Evolutionary conservation across 2,888 invertebrate species (phyloP), one percentile per base, ranked within the genome.

Genomic region (Andrena dorsata): DNA sequence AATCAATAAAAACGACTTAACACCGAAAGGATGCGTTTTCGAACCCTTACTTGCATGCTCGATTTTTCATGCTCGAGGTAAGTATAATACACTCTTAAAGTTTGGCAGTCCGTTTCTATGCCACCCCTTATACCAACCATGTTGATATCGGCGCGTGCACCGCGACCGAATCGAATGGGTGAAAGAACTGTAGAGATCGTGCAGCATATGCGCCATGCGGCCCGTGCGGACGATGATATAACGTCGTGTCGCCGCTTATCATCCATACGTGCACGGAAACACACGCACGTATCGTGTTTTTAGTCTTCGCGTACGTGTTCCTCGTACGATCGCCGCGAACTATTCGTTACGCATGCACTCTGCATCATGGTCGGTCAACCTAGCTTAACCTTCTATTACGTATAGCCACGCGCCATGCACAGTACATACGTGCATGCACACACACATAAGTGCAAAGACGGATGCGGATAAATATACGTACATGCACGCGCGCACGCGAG

Each of bases 181-280:
- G 84, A 84, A 87, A 78, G 82, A 87, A 87, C 87, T 64, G 75
- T 28, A 32, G 77, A 70, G 76, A 73, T 64, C 61, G 64, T 66
- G 77, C 65, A 63, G 80, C 78, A 76, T 81, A 87, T 74, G 32
- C 77, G 61, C 63, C 66, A 47, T 80, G 75, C 78, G 69, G 30
- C 65, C 77, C 72, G 83, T 69, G 75, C 69, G 73, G 82, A 81
- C 80, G 86, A 80, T 88, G 88, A 89, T 86, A 88, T 88, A 88
- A 88, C 85, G 66, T 56, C 68, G 77, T 77, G 80, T 68, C 82
- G 77, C 71, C 71, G 82, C 82, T 86, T 88, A 88, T 88, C 85
- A 80, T 68, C 58, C 61, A 61, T 63, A 68, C 75, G 51, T 60
- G 69, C 61, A 61, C 60, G 63, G 32, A 61, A 30, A 69, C 66